Conservation (phyloP, 1,140 invertebrate species). For the Drosophila baimaii region DNA sequence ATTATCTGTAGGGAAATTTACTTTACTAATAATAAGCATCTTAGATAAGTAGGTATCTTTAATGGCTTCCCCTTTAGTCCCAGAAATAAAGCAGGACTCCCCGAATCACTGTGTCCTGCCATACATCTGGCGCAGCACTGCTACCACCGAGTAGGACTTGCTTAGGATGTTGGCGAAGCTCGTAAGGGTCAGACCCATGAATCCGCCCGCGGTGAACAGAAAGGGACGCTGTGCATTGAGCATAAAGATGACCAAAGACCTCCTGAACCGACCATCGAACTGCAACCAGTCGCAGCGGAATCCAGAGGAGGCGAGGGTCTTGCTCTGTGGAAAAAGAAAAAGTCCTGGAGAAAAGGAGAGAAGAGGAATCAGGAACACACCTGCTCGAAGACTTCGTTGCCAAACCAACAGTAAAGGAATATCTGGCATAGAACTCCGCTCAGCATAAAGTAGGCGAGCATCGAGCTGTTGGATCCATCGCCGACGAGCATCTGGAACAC, state of each 20-base stretch:
- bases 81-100: too few species aligned
- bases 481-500: constrained; percentile 66
- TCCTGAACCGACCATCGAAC: constrained; percentile 47
- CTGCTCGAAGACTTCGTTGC: constrained; percentile 73
- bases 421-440: constrained; percentile 68
- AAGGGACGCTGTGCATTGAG: constrained; percentile 68
- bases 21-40: too few species aligned
- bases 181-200: constrained; percentile 64
- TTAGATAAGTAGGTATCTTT: too few species aligned
- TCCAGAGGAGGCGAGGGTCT: constrained; percentile 26
- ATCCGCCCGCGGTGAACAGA: constrained; percentile 73
- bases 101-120: constrained; percentile 5
- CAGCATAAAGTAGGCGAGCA: constrained; percentile 65
- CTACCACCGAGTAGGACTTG: constrained; percentile 72
- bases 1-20: too few species aligned
- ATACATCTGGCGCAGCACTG: constrained; percentile 70
- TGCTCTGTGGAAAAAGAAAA: constrained; percentile 45
- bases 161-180: constrained; percentile 69
- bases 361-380: constrained; percentile 24
- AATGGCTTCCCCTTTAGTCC: too few species aligned
- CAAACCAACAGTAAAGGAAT: constrained; percentile 75
- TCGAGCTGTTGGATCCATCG: constrained; percentile 53
- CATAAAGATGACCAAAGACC: constrained; percentile 62
- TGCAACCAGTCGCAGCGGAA: constrained; percentile 63
- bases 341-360: constrained; percentile 8